Base-by-base conservation (phyloP, 2,113 vertebrate genomes). In the Spea bombifrons region DNA sequence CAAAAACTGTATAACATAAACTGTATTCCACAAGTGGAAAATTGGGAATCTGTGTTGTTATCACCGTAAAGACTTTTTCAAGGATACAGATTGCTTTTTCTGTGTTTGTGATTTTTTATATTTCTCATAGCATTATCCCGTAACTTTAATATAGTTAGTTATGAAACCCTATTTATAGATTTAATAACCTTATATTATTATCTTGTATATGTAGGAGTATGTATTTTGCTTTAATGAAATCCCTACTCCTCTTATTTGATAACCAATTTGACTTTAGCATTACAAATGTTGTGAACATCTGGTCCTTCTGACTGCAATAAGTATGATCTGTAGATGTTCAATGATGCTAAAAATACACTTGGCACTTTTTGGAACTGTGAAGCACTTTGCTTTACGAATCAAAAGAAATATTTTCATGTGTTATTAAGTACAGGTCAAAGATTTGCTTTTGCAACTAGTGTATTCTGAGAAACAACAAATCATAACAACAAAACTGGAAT, bases 351-450 rank as follows among this genome's bases (percentile, higher is more conserved):
- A 59, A 59, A 59, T 59, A 59, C 55, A 59, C 5, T 59, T 59
- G 4, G 12, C 10, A 59, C 15, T 59, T 13, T 12, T 59, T 59
- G 55, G 8, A 59, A 12, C 15, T 1, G 2, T 12, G 0, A 12
- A 59, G 55, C 12, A 59, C 4, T 59, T 59, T 30, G 30, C 30
- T 59, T 59, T 59, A 13, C 9, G 55, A 59, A 59, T 59, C 15
- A 59, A 59, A 13, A 30, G 30, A 30, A 30, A 30, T 9, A 3
- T 13, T 59, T 59, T 59, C 55, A 59, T 59, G 2, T 59, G 9
- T 59, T 12, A 13, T 75, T 63, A 74, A 65, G 73, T 48, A 10
- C n/a, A 75, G 61, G 46, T 50, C 59, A 75, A 75, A 66, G n/a
- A 59, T 1, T 17, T 8, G 45, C 17, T 12, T 30, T 0, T 6